Base-by-base conservation (phyloP, 2,113 vertebrate genomes). In the Stictonetta naevosa region DNA sequence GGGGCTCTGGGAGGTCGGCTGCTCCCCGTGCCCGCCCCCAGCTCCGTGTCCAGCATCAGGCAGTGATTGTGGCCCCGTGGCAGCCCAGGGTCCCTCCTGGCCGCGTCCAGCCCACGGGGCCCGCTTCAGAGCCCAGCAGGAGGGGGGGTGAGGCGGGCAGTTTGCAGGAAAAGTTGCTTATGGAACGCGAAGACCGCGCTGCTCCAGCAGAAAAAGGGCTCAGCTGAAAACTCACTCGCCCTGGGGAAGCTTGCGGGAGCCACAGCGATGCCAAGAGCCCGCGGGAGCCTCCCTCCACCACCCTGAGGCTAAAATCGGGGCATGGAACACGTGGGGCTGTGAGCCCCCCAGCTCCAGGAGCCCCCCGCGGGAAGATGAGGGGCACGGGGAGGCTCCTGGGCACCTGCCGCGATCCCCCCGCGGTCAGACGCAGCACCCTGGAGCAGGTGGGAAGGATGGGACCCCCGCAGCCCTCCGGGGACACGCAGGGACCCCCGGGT, bases 191-290 rank as follows among this genome's bases (percentile, higher is more conserved):
- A 69, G 72, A 7, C 55, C 86, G 93, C 93, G 18, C 44, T 46
- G 44, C 7, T 46, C 44, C 44, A 46, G 44, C 44, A 18, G 5
- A 48, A 11, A 21, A 48, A 8, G 63, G 85, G 58, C 60, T 95
- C 93, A 88, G 96, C 95, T 90, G 72, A 91, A 96, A 96, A 86
- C 83, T 75, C 59, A 66, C 87, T 83, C 71, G 89, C 67, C 7
- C 6, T 46, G 66, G 82, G 87, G 84, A 87, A 95, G 62, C 84
- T 89, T 69, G 13, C 38, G 77, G 10, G 77, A 89, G 91, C 88
- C 52, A 1, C 55, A 77, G 84, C 1, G 14, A 21, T 34, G 91
- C 93, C 94, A 85, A 52, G 78, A 91, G 71, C 21, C 8, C 4
- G 74, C 16, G 6, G 81, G 90, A 95, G 68, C 7, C 13, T 17